phyloP scores from a whole-genome alignment of 2,797 vertebrate genomes.

The Hapalemur alaotrensis region DNA sequence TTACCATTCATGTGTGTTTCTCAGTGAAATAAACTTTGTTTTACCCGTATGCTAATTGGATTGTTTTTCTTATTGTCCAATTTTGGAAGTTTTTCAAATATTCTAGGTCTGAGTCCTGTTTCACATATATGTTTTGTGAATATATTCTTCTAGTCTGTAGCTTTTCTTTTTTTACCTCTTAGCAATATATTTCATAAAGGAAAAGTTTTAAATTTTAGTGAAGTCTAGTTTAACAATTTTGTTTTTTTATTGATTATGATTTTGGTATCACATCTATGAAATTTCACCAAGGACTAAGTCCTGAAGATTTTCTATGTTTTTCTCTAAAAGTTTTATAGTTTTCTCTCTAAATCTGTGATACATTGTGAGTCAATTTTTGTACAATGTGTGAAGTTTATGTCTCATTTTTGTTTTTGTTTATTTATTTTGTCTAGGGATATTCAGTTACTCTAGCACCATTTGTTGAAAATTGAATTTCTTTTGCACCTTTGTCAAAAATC shows the following conservation, averaged over 20 bases:
- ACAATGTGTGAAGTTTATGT: background rate
- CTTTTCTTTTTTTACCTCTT: background rate
- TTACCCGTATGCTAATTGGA: background rate
- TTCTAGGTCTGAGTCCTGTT: background rate
- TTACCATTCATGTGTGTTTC: background rate
- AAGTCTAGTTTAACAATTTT: background rate
- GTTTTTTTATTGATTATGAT: background rate
- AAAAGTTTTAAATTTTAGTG: background rate
- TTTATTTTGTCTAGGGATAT: background rate
- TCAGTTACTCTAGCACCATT: background rate
- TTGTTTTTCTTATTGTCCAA: background rate
- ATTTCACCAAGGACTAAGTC: background rate
- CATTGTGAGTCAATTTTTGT: background rate
- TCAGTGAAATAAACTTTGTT: background rate
- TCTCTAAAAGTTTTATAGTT: background rate
- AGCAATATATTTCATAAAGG: background rate
- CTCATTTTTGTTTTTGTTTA: background rate
- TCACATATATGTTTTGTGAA: background rate
- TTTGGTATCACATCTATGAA: background rate
- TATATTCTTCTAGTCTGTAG: background rate
- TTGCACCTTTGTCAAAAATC: background rate
- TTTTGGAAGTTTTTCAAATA: background rate
- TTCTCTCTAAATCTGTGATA: background rate
- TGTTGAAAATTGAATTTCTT: background rate
- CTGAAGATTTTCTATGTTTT: background rate